phyloP scores from a whole-genome alignment of 2,797 vertebrate species.

The Peromyscus nudipes region DNA sequence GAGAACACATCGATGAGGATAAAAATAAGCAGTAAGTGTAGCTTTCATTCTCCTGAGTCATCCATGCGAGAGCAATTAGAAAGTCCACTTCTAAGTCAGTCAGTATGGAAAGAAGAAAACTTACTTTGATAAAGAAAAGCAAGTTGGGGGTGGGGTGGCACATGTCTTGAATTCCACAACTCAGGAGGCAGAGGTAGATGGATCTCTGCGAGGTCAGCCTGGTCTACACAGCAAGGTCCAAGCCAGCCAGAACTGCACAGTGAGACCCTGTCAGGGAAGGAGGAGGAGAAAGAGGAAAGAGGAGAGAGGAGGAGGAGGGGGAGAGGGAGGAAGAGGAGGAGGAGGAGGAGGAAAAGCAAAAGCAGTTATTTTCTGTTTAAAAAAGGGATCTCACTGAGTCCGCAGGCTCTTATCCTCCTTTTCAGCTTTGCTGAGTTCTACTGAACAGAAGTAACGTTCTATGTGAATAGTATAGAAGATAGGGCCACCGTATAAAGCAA shows the following conservation, averaged over 20 bases:
- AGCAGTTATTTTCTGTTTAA: background rate
- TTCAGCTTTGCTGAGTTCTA: background rate
- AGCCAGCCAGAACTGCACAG: background rate
- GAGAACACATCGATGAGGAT: constrained; percentile 82
- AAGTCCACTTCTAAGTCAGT: background rate
- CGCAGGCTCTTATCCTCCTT: background rate
- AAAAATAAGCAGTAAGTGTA: background rate
- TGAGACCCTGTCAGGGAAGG: background rate
- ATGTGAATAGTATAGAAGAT: background rate
- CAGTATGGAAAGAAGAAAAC: background rate
- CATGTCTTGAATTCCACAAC: background rate
- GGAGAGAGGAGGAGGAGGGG: background rate
- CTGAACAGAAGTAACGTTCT: background rate
- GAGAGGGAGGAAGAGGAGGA: background rate
- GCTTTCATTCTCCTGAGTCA: background rate
- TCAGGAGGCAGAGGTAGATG: background rate
- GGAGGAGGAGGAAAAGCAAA: background rate
- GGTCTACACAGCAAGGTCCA: background rate
- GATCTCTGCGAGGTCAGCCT: background rate
- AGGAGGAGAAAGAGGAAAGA: background rate
- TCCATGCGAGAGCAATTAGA: background rate
- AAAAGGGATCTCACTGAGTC: background rate
- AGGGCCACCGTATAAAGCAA: background rate
- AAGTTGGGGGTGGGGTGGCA: background rate
- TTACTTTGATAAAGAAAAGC: constrained; percentile 47